Evolutionary conservation across 2,113 vertebrate genomes (phyloP).

Genomic region (Illadopsis cleaveri): DNA sequence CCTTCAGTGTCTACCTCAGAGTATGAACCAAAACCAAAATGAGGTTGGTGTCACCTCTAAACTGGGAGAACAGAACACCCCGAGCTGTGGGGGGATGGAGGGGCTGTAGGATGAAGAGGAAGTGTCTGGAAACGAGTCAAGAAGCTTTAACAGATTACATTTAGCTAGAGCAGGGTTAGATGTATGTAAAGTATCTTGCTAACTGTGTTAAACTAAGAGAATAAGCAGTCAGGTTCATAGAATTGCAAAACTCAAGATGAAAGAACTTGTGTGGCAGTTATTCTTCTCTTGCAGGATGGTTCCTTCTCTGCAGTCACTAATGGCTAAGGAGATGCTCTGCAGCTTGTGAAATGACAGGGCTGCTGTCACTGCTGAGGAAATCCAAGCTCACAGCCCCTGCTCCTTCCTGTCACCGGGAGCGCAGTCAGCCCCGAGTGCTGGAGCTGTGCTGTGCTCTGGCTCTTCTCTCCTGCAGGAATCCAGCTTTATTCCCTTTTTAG

Average conservation of each 20-base stretch:
- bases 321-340: not conserved
- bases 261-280: not conserved
- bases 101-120: not conserved
- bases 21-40: rapidly evolving
- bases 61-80: not conserved
- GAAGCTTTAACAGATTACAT: not conserved
- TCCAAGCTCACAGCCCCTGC: not conserved
- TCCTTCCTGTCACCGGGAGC: not conserved
- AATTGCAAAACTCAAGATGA: not conserved
- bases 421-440: not conserved
- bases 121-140: not conserved
- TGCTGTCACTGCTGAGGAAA: not conserved
- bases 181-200: not conserved
- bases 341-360: not conserved
- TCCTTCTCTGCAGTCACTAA: not conserved
- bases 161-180: not conserved
- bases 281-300: not conserved
- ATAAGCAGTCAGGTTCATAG: not conserved
- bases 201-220: not conserved
- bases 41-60: not conserved
- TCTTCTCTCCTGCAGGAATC: not conserved
- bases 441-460: rapidly evolving
- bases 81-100: not conserved
- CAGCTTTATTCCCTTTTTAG: not conserved
- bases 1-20: not conserved